These are phyloP conservation scores for Lota lota DNA, from an alignment of 2,113 vertebrate species.

Conservation along the genomic window DNA sequence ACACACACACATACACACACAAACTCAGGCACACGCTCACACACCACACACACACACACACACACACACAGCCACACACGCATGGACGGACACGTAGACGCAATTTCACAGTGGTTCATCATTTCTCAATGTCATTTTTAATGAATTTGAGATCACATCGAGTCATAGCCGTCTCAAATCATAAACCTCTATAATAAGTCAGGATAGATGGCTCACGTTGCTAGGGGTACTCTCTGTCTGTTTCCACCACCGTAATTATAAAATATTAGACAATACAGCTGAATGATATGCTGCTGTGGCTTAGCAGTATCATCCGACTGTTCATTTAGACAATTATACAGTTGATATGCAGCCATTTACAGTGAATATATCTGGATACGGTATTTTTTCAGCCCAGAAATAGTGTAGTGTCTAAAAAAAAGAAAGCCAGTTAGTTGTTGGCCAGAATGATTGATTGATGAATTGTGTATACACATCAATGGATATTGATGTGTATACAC, in stretches of 20 bases:
- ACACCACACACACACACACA: no score
- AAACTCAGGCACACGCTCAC: no score
- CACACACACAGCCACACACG: no score
- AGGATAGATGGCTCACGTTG: constrained; percentile 58
- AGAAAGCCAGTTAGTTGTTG: constrained; percentile 16
- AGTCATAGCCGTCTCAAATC: constrained; percentile 66
- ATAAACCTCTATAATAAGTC: constrained; percentile 69
- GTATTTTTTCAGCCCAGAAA: no score
- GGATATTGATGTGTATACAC: constrained; percentile 41
- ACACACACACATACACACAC: no score
- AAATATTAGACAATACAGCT: constrained; percentile 55
- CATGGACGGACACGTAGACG: constrained; percentile 14
- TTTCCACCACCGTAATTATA: constrained; percentile 50
- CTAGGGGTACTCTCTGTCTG: constrained; percentile 36
- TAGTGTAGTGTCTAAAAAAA: no score
- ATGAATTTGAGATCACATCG: constrained; percentile 68
- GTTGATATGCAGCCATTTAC: background rate
- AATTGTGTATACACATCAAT: no score
- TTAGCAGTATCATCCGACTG: constrained; percentile 20
- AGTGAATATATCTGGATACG: no score
- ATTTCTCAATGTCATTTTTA: constrained; percentile 72
- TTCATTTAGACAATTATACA: constrained; percentile 2
- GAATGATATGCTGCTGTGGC: constrained; percentile 39
- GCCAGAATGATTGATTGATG: constrained; percentile 36
- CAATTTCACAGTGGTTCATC: constrained; percentile 35